These are phyloP conservation scores for Sphaerophoria rueppellii DNA, from an alignment of 2,888 invertebrate genomes.

Conservation along the genomic window DNA sequence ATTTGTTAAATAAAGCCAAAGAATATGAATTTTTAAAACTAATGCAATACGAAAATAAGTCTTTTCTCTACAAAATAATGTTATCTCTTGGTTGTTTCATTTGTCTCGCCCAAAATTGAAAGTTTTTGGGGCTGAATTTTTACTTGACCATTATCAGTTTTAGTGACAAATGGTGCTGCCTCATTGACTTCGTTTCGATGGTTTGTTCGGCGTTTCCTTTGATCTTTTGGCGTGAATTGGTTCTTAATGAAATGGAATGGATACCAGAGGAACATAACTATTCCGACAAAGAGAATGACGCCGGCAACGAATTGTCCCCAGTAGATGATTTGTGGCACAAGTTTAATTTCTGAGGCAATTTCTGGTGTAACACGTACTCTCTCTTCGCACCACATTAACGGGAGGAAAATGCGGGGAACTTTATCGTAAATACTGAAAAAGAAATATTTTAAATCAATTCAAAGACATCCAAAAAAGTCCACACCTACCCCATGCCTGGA, in stretches of 20 bases:
- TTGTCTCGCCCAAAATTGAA: slow-evolving; percentile 32
- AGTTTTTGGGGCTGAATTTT: slow-evolving; percentile 52
- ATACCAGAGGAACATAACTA: slow-evolving; percentile 80
- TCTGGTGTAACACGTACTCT: slow-evolving; percentile 84
- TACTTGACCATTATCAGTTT: slow-evolving; percentile 37
- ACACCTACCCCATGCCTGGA: slow-evolving; percentile 84
- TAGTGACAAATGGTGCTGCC: slow-evolving; percentile 49
- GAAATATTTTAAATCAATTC: slow-evolving; percentile 4
- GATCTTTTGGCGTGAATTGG: slow-evolving; percentile 53
- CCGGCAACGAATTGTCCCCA: slow-evolving; percentile 83
- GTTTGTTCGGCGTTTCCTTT: slow-evolving; percentile 31
- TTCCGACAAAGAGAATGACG: slow-evolving; percentile 82
- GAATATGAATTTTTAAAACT: slow-evolving; percentile 9
- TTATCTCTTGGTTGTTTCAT: slow-evolving; percentile 44
- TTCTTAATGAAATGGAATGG: slow-evolving; percentile 75
- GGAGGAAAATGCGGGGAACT: slow-evolving; percentile 87
- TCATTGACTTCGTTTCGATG: slow-evolving; percentile 50
- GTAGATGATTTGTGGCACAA: slow-evolving; percentile 83
- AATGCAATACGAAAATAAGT: slow-evolving; percentile 21
- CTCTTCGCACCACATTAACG: slow-evolving; percentile 91
- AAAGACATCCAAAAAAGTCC: neutral
- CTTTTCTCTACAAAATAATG: slow-evolving; percentile 7
- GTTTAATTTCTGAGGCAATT: slow-evolving; percentile 84
- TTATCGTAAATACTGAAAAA: slow-evolving; percentile 85
- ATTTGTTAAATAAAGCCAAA: slow-evolving; percentile 35